Evolutionary conservation across 2,113 vertebrate genomes (phyloP).

Genomic region (Clarias gariepinus): DNA sequence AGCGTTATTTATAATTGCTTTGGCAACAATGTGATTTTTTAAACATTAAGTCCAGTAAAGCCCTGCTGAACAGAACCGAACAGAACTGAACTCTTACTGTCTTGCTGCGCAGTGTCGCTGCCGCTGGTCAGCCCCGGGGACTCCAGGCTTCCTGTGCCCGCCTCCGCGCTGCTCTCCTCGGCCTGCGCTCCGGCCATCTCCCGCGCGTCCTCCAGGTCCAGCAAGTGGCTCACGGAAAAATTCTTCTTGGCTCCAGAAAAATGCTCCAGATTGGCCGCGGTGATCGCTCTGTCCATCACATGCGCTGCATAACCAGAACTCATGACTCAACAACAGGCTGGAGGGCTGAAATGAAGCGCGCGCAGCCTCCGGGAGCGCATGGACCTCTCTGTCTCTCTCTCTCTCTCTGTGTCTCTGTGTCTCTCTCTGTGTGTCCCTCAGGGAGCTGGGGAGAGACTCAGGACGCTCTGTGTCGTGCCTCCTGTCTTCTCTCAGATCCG

Average conservation of each 20-base stretch:
- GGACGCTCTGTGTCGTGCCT: neutral
- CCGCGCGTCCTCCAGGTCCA: slow-evolving; percentile 86
- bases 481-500: neutral
- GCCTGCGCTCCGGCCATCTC: slow-evolving; percentile 83
- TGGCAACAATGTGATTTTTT: no score
- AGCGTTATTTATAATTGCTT: no score
- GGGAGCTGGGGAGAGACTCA: neutral
- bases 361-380: neutral
- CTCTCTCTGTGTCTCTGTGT: slow-evolving; percentile 23
- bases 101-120: slow-evolving; percentile 86
- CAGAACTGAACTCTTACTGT: slow-evolving; percentile 65
- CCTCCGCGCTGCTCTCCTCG: slow-evolving; percentile 79
- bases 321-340: slow-evolving; percentile 68
- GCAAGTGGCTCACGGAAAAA: slow-evolving; percentile 89
- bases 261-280: slow-evolving; percentile 76
- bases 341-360: slow-evolving; percentile 5
- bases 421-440: slow-evolving; percentile 14
- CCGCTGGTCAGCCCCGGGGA: slow-evolving; percentile 85
- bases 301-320: slow-evolving; percentile 81
- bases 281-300: slow-evolving; percentile 81
- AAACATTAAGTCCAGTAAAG: no score
- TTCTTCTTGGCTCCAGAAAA: slow-evolving; percentile 89
- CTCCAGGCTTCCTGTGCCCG: slow-evolving; percentile 81
- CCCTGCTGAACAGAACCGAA: no score
- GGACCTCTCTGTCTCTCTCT: neutral